Evolutionary conservation across 2,888 invertebrate genomes (phyloP), one percentile per base, ranked within the genome.

Genomic region (Volucella bombylans): DNA sequence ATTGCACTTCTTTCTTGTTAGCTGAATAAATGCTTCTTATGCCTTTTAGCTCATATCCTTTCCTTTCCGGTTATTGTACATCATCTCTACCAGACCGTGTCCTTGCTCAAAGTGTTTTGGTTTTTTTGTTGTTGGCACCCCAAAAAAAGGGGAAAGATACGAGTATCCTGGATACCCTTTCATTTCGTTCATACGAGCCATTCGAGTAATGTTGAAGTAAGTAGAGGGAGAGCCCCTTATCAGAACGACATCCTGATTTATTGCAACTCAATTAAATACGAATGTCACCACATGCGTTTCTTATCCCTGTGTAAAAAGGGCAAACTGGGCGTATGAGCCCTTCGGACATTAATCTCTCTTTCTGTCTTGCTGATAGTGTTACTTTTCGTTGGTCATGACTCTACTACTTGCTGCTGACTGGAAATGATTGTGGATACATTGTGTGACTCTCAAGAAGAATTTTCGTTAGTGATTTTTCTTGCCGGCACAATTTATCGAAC

Each of bases 241-340:
- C 43, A 31, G 23, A 23, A 15, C 69, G 10, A 50, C 71, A 69
- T 64, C 65, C 72, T 85, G 81, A 85, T 85, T 85, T 85, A 85
- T 85, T 81, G 76, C 81, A 85, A 81, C 81, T 80, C 85, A 85
- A 85, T 85, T 85, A 77, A 81, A 83, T 74, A 64, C 59, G 31
- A 83, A 80, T 85, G 83, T 85, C 83, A 71, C 83, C 83, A 80
- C 83, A 80, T 85, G 74, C 83, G 82, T 76, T 80, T 73, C 64
- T 54, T 64, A 38, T 23, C 15, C 54, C 18, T n/a, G 8, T 10
- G 31, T 15, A 57, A 23, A 39, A 80, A 67, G 55, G 67, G 50
- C 39, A 39, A 38, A 47, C 64, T 45, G 62, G 54, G 43, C 65
- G 23, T 57, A 57, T 38, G 61, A 72, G 49, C 49, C 47, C 8